These are phyloP conservation scores for Leucoraja erinaceus DNA, from an alignment of 2,113 vertebrate genomes.

Conservation along the genomic window DNA sequence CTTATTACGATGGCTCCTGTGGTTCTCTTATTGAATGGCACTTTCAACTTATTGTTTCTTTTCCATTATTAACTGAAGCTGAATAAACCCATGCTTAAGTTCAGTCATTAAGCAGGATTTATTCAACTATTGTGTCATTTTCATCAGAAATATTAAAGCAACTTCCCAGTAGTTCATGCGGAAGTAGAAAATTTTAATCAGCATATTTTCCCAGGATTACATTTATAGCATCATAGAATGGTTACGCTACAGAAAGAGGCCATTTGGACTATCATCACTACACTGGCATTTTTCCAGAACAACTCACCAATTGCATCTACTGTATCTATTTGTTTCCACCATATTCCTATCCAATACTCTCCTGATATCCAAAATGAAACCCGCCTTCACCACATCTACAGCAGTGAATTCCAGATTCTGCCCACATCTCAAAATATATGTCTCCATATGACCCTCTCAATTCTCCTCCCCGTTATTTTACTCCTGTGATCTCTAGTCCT, in stretches of 20 bases:
- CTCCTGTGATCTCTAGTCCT: no score
- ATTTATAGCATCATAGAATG: neutral
- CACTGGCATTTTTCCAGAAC: no score
- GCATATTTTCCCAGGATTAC: neutral
- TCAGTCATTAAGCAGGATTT: neutral
- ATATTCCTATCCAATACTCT: no score
- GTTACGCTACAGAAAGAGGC: no score
- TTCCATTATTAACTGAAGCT: neutral
- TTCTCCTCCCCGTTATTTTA: no score
- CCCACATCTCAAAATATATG: neutral
- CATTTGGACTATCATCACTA: no score
- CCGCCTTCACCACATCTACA: no score
- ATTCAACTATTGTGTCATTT: neutral
- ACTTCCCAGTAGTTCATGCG: neutral
- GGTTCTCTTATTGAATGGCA: conserved; percentile 1
- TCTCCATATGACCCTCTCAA: no score
- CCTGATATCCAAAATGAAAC: no score
- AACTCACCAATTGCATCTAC: no score
- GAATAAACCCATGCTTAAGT: neutral
- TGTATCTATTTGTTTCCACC: no score
- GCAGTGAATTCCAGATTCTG: neutral
- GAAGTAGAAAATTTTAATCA: neutral
- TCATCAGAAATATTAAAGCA: neutral
- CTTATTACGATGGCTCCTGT: neutral
- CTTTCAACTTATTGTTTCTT: neutral